phyloP scores from a whole-genome alignment of 1,140 invertebrate species.

The Drosophila simulans region DNA sequence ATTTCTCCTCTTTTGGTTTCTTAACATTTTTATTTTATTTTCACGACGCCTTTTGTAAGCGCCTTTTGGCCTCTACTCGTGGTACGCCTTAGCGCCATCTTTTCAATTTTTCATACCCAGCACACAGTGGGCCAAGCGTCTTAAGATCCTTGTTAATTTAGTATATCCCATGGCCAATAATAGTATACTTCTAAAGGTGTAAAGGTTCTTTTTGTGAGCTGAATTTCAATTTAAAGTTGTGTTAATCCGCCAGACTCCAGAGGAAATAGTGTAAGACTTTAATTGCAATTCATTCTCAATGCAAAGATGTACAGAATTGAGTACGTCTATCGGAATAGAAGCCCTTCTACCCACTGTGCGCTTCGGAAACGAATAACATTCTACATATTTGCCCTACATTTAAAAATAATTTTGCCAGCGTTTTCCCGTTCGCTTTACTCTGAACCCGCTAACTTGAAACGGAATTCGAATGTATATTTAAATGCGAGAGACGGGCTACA shows the following conservation, averaged over 20 bases:
- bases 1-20: conserved; percentile 51
- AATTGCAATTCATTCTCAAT: no score
- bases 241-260: no score
- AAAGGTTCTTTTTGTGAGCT: no score
- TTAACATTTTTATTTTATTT: conserved; percentile 80
- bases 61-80: conserved; percentile 64
- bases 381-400: conserved; percentile 74
- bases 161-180: background rate
- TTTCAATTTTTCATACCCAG: conserved; percentile 64
- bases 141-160: background rate
- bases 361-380: conserved; percentile 59
- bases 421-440: conserved; percentile 65
- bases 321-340: no score
- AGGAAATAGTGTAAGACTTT: no score
- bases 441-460: conserved; percentile 74
- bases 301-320: no score
- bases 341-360: background rate
- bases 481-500: conserved; percentile 31
- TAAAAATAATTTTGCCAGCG: conserved; percentile 67
- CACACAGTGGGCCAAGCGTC: conserved; percentile 4
- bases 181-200: no score
- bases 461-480: conserved; percentile 79
- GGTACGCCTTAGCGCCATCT: conserved; percentile 49
- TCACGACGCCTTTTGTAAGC: conserved; percentile 71
- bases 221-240: no score